Evolutionary conservation across 92 coral and sea anemone species (phyloP).

Genomic region (Desmophyllum pertusum): DNA sequence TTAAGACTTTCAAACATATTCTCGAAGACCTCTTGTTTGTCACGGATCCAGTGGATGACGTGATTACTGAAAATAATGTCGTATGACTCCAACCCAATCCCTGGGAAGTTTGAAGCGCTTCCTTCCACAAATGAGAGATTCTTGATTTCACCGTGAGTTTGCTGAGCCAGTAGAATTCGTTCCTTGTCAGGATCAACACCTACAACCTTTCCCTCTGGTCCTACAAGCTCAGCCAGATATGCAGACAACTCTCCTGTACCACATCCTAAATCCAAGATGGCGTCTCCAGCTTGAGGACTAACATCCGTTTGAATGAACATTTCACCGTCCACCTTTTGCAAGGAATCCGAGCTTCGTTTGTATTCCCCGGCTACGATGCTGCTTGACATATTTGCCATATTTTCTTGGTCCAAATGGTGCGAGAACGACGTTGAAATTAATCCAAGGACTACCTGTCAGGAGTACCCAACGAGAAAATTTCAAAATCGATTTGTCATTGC

Average conservation of each 20-base stretch:
- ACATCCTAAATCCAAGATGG: slow-evolving; percentile 52
- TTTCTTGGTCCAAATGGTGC: background rate
- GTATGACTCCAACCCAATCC: slow-evolving; percentile 9
- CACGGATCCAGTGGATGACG: slow-evolving; percentile 21
- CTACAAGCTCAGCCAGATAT: background rate
- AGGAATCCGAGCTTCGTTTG: background rate
- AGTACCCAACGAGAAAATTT: too few species aligned
- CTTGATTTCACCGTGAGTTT: background rate
- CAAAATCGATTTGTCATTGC: too few species aligned
- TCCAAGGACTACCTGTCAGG: background rate
- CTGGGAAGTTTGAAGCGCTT: slow-evolving; percentile 27
- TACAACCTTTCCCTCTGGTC: slow-evolving; percentile 1
- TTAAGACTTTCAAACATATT: slow-evolving; percentile 22
- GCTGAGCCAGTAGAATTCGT: background rate
- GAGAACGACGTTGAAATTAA: too few species aligned
- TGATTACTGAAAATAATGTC: slow-evolving; percentile 6
- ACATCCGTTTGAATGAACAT: slow-evolving; percentile 13
- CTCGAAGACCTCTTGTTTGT: slow-evolving; percentile 17
- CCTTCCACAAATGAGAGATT: slow-evolving; percentile 17
- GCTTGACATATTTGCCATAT: background rate
- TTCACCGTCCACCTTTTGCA: background rate
- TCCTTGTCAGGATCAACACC: slow-evolving; percentile 5
- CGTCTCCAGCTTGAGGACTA: slow-evolving; percentile 13
- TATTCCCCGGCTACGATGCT: background rate
- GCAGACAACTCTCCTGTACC: slow-evolving; percentile 59